phyloP scores from a whole-genome alignment of 2,113 vertebrate genomes.

The Setophaga petechia region DNA sequence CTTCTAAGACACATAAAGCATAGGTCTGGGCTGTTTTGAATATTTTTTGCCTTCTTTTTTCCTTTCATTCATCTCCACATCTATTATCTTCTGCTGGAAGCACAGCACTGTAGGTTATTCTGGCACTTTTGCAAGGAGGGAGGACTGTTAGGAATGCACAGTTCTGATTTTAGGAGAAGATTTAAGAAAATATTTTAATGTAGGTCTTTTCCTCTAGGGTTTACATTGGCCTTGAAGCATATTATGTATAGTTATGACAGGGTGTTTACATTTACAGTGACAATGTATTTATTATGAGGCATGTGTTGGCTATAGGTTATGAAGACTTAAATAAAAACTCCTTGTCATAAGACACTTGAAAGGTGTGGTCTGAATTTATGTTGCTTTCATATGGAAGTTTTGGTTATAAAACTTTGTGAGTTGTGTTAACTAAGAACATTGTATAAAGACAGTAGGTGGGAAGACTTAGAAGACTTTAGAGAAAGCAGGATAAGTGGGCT shows the following conservation, averaged over 20 bases:
- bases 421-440: not conserved
- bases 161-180: not conserved
- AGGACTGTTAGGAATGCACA: not conserved
- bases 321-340: not conserved
- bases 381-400: not conserved
- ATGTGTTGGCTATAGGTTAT: not conserved
- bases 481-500: not conserved
- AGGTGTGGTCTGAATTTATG: not conserved
- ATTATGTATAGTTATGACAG: not conserved
- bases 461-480: not conserved
- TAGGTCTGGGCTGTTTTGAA: not conserved
- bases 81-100: not conserved
- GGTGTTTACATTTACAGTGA: not conserved
- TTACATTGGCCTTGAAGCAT: not conserved
- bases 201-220: not conserved
- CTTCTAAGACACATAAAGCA: not conserved
- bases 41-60: not conserved
- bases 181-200: not conserved
- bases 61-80: not conserved
- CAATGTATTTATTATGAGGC: not conserved
- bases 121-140: not conserved
- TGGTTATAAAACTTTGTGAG: not conserved
- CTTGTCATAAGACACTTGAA: not conserved
- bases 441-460: not conserved
- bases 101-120: not conserved